These are phyloP conservation scores for Mycteria americana DNA, from an alignment of 2,797 vertebrate species.

Conservation along the genomic window DNA sequence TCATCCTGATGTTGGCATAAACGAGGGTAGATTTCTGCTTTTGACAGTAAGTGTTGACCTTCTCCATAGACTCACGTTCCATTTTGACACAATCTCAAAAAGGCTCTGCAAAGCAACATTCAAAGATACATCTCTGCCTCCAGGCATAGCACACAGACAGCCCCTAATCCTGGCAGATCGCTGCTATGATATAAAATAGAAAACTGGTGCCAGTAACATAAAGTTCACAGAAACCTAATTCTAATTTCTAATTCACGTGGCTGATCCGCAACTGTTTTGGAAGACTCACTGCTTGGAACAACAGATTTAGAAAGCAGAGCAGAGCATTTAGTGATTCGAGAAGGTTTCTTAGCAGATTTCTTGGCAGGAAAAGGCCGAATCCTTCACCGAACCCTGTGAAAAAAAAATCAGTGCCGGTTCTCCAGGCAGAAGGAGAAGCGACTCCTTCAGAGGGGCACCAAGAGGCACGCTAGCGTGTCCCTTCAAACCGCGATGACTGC, in stretches of 20 bases:
- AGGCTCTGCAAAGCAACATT: neutral
- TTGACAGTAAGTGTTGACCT: conserved; percentile 61
- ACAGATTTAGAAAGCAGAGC: neutral
- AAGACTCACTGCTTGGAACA: neutral
- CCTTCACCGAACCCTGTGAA: neutral
- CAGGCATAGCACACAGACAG: neutral
- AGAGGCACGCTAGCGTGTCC: accelerated
- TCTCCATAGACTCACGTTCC: neutral
- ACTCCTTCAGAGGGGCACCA: neutral
- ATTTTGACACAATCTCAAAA: neutral
- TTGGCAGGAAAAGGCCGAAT: neutral
- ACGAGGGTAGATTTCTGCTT: accelerated
- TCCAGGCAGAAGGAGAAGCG: neutral
- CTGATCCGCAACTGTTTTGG: neutral
- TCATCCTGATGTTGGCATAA: accelerated
- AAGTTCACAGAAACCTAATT: neutral
- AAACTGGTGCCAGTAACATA: neutral
- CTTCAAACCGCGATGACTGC: too few relatives aligned
- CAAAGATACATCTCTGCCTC: neutral
- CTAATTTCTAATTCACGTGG: neutral
- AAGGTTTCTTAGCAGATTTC: neutral
- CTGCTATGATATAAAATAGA: neutral
- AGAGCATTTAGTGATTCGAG: neutral
- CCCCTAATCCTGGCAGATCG: neutral
- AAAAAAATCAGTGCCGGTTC: neutral